Base-by-base conservation (phyloP, 2,797 vertebrate species). In the Hippopotamyrus pictus region DNA sequence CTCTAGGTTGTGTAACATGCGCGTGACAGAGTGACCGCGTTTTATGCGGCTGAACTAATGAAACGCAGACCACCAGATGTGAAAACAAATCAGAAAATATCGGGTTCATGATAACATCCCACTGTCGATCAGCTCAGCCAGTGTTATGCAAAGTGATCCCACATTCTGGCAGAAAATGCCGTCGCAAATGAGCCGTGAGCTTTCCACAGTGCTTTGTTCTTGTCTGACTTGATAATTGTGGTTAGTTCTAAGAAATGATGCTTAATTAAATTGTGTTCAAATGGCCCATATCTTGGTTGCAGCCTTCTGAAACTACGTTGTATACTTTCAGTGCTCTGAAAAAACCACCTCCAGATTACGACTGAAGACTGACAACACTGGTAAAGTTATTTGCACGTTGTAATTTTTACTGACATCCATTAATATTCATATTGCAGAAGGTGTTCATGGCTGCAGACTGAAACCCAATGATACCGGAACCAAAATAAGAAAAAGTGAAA, bases 11-110 rank as follows among this genome's bases (percentile, higher is more conserved):
- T 87, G 85, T 19, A 87, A 87, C 48, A 53, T 6, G 33, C 25
- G 8, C 19, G 85, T 19, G 85, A 87, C 37, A n/a, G 19, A 59
- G 53, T 1, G 14, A 41, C 51, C 2, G 12, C 14, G 1, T 19
- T 86, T 17, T 51, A 9, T 53, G 83, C 4, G 25, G n/a, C 22
- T 59, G 25, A 87, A 41, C 33, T 87, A 87, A 69, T 65, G 59
- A 50, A 88, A 88, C 44, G 87, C 87, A 88, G 87, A 69, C 59
- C 87, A 65, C 87, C 87, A 46, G 33, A 87, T 46, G 33, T 59
- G 57, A 65, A 46, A 44, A 65, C 33, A 62, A 87, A 44, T 53
- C 54, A 86, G 85, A 57, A 54, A 53, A 54, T 86, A 37, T 53
- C 6, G 25, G 1, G 6, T 59, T 87, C 87, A 14, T 46, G 69